Evolutionary conservation across 1,140 invertebrate species (phyloP), one percentile per base, ranked within the genome.

Genomic region (Leptopilina boulardi): DNA sequence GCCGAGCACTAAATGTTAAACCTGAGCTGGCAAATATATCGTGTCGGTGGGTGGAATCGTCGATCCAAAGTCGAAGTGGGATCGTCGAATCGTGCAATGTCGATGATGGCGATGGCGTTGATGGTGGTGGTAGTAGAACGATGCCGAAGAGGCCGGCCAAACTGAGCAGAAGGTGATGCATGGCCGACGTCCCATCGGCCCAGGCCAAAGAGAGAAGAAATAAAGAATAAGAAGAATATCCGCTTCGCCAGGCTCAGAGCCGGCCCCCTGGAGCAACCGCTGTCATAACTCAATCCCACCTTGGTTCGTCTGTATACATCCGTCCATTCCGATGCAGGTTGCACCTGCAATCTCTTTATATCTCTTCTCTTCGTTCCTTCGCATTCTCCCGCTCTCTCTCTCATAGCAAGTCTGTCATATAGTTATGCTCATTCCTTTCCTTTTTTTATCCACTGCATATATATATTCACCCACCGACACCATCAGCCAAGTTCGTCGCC

Each of bases 281-380:
- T 91, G 90, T 91, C 90, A 91, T 91, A 91, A 91, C 90, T 91
- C 90, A 91, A 91, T 91, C 90, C 90, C 90, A 90, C 90, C 89
- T 90, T 87, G 88, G 80, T 81, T 72, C 80, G 56, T 77, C 75
- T 51, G 70, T 47, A 77, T 75, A 83, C 78, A 80, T 74, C 73
- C 80, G 78, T 79, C 77, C 77, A 81, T 82, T 82, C 44, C 79
- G 75, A 78, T 74, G 71, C 75, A 70, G 59, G 77, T 66, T 75
- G 82, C 82, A 83, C 82, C 82, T 83, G 82, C 82, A 76, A 80
- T 79, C 80, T 76, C 79, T 74, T 75, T 66, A 66, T 66, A 66
- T 66, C 59, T 66, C 59, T 34, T 66, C 59, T 6, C 59, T 34
- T 66, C 56, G 30, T n/a, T 73, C 75, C 80, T 74, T 19, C 9